Conservation (phyloP, 1,140 invertebrate genomes). For the Conus ventricosus region DNA sequence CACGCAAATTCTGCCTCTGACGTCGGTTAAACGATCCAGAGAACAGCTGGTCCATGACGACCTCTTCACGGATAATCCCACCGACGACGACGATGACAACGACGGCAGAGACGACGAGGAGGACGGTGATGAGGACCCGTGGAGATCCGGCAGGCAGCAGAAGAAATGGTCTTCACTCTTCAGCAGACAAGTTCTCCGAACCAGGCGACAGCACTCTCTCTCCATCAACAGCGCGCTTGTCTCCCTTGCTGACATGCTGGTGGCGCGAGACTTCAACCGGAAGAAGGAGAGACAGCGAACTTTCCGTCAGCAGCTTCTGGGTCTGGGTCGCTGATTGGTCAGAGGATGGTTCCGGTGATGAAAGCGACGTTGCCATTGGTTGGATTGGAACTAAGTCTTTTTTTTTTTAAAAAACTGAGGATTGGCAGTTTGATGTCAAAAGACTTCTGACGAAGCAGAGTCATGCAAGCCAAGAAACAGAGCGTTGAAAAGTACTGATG, state of each 20-base stretch:
- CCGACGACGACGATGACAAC: neutral
- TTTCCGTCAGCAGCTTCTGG: constrained; percentile 16
- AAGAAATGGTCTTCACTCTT: neutral
- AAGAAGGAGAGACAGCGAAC: neutral
- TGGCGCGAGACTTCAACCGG: neutral
- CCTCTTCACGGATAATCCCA: neutral
- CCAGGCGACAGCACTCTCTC: constrained; percentile 8
- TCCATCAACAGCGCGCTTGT: constrained; percentile 37
- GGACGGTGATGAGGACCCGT: neutral
- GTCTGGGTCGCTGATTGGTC: constrained; percentile 13
- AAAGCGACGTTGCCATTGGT: neutral
- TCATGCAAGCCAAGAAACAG: too few relatives aligned
- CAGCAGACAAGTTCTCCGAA: neutral
- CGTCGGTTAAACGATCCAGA: neutral
- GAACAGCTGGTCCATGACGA: neutral
- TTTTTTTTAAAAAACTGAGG: neutral
- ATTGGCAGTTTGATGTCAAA: neutral
- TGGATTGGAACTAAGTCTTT: neutral
- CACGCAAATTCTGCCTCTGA: neutral
- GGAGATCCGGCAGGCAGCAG: neutral
- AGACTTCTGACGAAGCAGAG: too few relatives aligned
- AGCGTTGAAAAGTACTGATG: too few relatives aligned
- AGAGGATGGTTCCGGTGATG: too few relatives aligned
- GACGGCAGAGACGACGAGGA: neutral
- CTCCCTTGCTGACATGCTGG: constrained; percentile 29